These are phyloP conservation scores for Dreissena rostriformis DNA, from an alignment of 1,140 invertebrate genomes.

Conservation along the genomic window DNA sequence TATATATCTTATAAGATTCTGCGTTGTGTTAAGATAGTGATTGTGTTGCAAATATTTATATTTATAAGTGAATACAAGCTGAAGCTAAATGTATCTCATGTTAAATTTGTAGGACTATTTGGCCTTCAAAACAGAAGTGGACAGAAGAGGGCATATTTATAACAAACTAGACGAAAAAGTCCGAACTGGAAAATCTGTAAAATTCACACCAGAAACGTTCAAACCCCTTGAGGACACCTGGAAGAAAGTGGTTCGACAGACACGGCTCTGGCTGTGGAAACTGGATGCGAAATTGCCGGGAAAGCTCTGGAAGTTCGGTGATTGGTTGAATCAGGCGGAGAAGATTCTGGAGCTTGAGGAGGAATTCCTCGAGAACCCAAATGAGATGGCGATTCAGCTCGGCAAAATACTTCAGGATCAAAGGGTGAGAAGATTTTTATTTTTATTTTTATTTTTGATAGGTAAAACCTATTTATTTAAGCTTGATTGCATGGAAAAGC, in stretches of 20 bases:
- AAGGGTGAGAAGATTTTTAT: slow-evolving; percentile 83
- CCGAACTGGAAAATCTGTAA: slow-evolving; percentile 66
- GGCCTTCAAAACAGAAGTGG: slow-evolving; percentile 75
- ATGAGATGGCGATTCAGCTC: slow-evolving; percentile 83
- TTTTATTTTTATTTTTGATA: too few species aligned
- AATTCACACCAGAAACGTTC: slow-evolving; percentile 69
- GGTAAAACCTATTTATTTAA: too few species aligned
- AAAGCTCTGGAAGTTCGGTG: slow-evolving; percentile 91
- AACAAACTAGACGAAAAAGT: slow-evolving; percentile 72
- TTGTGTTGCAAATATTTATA: too few species aligned
- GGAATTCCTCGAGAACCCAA: slow-evolving; percentile 61
- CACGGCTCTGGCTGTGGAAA: slow-evolving; percentile 79
- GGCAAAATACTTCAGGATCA: slow-evolving; percentile 92
- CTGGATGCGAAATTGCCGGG: slow-evolving; percentile 92
- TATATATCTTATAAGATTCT: too few species aligned
- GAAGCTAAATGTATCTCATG: too few species aligned
- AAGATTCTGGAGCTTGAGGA: slow-evolving; percentile 85
- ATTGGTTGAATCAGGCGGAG: slow-evolving; percentile 94
- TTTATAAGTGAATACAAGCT: too few species aligned
- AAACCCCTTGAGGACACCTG: slow-evolving; percentile 69
- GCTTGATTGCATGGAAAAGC: background rate
- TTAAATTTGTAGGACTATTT: slow-evolving; percentile 71
- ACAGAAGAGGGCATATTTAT: slow-evolving; percentile 71
- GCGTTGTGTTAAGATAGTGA: too few species aligned
- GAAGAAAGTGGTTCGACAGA: slow-evolving; percentile 68